Conservation (phyloP, 2,113 vertebrate species). For the Chamaetylas fuelleborni region DNA sequence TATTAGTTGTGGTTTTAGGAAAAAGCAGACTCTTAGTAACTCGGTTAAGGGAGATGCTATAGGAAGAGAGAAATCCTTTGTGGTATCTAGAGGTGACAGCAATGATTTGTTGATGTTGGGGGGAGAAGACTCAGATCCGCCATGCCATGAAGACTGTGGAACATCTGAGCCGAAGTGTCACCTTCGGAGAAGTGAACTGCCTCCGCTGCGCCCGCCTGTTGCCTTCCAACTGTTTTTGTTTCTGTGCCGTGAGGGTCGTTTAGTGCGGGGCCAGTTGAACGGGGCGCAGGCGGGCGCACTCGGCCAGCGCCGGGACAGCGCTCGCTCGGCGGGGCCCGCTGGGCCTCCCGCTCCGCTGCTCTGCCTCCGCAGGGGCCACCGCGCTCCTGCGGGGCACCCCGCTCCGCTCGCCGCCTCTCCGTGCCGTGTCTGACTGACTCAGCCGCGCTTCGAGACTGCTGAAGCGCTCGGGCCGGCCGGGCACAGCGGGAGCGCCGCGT, state of each 20-base stretch:
- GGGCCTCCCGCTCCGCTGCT: background rate
- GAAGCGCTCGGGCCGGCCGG: rapidly evolving
- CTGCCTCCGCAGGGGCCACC: background rate
- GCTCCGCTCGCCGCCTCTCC: background rate
- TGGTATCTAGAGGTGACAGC: background rate
- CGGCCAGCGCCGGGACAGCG: rapidly evolving
- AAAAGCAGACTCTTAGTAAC: background rate
- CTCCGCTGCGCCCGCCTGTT: rapidly evolving
- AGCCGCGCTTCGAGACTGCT: rapidly evolving
- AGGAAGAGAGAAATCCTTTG: background rate
- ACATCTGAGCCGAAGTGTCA: background rate
- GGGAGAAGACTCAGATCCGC: background rate
- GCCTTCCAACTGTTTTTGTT: background rate
- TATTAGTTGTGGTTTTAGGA: background rate
- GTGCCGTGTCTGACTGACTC: rapidly evolving
- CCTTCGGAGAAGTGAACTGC: background rate
- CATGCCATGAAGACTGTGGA: background rate
- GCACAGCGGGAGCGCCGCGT: rapidly evolving
- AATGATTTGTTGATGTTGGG: background rate
- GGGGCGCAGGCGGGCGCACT: background rate
- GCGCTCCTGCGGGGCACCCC: rapidly evolving
- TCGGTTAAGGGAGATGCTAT: background rate
- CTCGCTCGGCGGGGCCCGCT: background rate
- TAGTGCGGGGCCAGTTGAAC: background rate
- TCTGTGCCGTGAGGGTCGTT: background rate